phyloP scores from a whole-genome alignment of 2,797 vertebrate species.

The Coregonus ussuriensis region DNA sequence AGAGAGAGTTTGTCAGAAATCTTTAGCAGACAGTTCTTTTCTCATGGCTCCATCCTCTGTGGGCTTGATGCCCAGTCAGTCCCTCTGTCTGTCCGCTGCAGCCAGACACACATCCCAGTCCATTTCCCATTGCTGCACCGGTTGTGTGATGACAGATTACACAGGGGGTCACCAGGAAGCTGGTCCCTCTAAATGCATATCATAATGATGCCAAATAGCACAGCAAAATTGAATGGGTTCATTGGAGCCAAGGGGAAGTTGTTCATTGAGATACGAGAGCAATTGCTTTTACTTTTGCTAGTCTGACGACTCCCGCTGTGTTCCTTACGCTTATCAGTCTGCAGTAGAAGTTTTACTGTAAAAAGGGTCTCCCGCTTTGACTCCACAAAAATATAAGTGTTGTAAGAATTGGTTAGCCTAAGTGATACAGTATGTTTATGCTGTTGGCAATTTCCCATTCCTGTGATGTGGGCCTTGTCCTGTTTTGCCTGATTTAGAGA shows the following conservation, averaged over 20 bases:
- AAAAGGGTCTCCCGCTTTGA: slow-evolving; percentile 34
- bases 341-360: slow-evolving; percentile 28
- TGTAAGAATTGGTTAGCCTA: slow-evolving; percentile 25
- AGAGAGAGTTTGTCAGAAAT: no score
- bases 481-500: slow-evolving; percentile 32
- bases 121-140: slow-evolving; percentile 34
- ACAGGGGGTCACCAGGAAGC: slow-evolving; percentile 37
- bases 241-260: slow-evolving; percentile 60
- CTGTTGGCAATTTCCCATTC: slow-evolving; percentile 49
- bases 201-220: slow-evolving; percentile 54
- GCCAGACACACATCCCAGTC: slow-evolving; percentile 18
- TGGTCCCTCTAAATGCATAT: slow-evolving; percentile 45
- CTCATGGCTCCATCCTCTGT: slow-evolving; percentile 3
- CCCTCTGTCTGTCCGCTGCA: slow-evolving; percentile 9
- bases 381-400: slow-evolving; percentile 24
- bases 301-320: slow-evolving; percentile 34
- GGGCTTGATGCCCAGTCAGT: slow-evolving; percentile 17
- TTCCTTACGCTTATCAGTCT: slow-evolving; percentile 38
- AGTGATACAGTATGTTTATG: slow-evolving; percentile 40
- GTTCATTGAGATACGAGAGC: slow-evolving; percentile 58
- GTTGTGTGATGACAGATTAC: slow-evolving; percentile 44
- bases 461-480: slow-evolving; percentile 43
- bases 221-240: slow-evolving; percentile 45
- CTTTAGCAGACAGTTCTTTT: neutral
- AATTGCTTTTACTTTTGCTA: slow-evolving; percentile 37